A percentile compares a stretch with the other conserved stretches of the same genome.
Evolutionary conservation across 2,113 vertebrate species (phyloP).

Genomic region (Cygnus atratus): DNA sequence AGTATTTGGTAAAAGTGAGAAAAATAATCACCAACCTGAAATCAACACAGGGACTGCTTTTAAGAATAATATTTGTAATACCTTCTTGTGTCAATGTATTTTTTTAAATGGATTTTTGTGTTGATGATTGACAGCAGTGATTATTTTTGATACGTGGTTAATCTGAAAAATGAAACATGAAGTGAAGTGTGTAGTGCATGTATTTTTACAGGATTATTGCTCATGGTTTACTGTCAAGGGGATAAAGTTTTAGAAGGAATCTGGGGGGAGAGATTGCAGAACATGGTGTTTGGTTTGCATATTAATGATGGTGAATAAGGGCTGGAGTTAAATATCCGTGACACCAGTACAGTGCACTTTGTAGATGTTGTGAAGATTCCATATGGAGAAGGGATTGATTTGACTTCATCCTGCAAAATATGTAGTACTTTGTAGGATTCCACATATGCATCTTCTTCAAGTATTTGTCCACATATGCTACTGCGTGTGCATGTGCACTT

Average conservation of each 20-base stretch:
- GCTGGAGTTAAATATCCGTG: neutral
- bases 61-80: neutral
- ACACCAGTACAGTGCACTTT: neutral
- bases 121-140: neutral
- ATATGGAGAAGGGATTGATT: neutral
- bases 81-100: neutral
- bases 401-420: neutral
- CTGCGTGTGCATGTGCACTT: neutral
- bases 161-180: neutral
- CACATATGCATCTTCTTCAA: neutral
- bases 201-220: neutral
- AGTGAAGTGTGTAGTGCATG: neutral
- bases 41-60: neutral
- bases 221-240: neutral
- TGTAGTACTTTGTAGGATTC: neutral
- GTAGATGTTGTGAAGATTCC: neutral
- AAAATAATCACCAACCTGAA: neutral
- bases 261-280: neutral
- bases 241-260: neutral
- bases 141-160: neutral
- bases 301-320: neutral
- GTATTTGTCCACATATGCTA: neutral
- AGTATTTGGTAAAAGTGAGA: neutral
- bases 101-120: neutral
- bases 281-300: neutral